Conservation (phyloP, 2,797 vertebrate species). For the Ispidina lecontei region DNA sequence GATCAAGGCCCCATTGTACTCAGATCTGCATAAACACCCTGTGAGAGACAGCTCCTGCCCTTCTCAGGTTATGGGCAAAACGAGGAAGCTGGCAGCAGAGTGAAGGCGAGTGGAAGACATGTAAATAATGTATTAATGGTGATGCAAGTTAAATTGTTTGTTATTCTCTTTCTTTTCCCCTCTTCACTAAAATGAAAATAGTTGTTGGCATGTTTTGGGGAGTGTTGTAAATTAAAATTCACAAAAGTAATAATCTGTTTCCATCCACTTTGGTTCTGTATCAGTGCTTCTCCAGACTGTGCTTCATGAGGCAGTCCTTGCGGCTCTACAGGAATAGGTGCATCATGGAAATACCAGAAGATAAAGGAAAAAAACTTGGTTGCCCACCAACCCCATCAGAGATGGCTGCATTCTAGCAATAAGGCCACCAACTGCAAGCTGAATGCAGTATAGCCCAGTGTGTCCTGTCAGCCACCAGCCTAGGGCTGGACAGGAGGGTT, state of each 20-base stretch:
- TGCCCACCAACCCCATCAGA: background rate
- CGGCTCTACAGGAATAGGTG: rapidly evolving
- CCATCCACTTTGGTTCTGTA: background rate
- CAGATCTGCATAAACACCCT: slow-evolving; percentile 21
- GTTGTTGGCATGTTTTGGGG: background rate
- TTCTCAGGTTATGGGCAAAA: slow-evolving; percentile 22
- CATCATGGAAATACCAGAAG: background rate
- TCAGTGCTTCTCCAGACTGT: rapidly evolving
- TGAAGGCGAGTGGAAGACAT: background rate
- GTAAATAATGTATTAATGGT: background rate
- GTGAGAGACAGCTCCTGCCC: slow-evolving; percentile 58
- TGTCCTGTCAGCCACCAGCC: background rate
- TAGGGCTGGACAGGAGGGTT: background rate
- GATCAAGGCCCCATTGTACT: slow-evolving; percentile 30
- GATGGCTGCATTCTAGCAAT: background rate
- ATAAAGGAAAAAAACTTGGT: background rate
- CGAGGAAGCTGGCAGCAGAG: background rate
- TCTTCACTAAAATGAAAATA: background rate
- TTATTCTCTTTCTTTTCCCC: background rate
- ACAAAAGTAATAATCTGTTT: background rate
- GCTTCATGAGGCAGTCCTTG: background rate
- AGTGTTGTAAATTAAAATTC: background rate
- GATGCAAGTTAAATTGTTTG: background rate
- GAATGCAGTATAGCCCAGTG: rapidly evolving
- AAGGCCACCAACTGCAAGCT: background rate